Evolutionary conservation across 2,797 vertebrate genomes (phyloP), one percentile per base, ranked within the genome.

Genomic region (Trachops cirrhosus): DNA sequence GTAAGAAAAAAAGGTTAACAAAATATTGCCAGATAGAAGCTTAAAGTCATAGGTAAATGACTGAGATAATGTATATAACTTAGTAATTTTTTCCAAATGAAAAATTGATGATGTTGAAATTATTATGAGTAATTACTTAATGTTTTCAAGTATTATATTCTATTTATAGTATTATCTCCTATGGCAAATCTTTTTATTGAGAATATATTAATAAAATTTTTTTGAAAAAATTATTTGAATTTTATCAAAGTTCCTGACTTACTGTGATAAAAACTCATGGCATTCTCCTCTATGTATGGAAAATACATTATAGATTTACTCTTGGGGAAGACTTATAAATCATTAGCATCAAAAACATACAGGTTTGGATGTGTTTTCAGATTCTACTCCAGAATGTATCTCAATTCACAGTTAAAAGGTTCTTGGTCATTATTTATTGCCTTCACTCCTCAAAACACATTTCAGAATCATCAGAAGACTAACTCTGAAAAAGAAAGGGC

Each of bases 161-260:
- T 37, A 41, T 70, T 75, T 90, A 77, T 79, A 57, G 52, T 86
- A 95, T 48, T 73, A 44, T 68, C 48, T 93, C 52, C 32, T 14
- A 26, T 89, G 34, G 68, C 39, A 80, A 77, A 57, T 52, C 9
- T 26, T 71, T 93, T 86, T 68, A 48, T 87, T 50, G 26, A 87
- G 6, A 89, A 32, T 46, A 22, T 79, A 85, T 39, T 41, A 67
- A 59, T 91, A 94, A 94, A 48, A 62, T 59, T 39, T 71, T 71
- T 85, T 80, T 78, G 67, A 93, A 96, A 89, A 67, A 75, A 37
- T 11, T 22, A 71, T 78, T 96, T 90, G 39, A 83, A 52, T 78
- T 79, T 86, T 88, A 83, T 95, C 71, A 82, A 71, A 86, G 48
- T 79, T 91, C 9, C 68, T 84, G 48, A 93, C 77, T 96, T 54